Evolutionary conservation across 2,888 invertebrate species (phyloP), one percentile per base, ranked within the genome.

Genomic region (Laothoe populi): DNA sequence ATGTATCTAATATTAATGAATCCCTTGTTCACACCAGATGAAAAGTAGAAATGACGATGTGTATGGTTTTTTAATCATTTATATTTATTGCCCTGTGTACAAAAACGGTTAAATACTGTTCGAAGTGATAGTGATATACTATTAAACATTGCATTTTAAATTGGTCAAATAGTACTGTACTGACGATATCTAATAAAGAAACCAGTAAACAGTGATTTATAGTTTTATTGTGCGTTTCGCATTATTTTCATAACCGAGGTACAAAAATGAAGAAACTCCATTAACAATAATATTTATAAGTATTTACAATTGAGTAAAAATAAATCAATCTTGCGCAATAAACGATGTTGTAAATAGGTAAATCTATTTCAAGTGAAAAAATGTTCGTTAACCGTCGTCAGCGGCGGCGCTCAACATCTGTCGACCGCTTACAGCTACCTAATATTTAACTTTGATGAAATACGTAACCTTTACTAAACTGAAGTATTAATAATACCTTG

Each of bases 121-220:
- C 79, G 77, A 86, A 86, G 86, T 89, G 87, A 87, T 89, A n/a
- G n/a, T n/a, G n/a, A 85, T 79, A 79, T 42, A 78, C n/a, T 84
- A 78, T 74, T 84, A 82, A 78, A 80, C 74, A 82, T 78, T 88
- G 89, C 91, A 91, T 91, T 90, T 90, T 83, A 81, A 88, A 88
- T 84, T 86, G 84, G 82, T 86, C 80, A 83, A 78, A 84, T 83
- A 83, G 81, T 82, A 79, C 80, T 88, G 83, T 88, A 89, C 83
- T 89, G 84, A 83, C 85, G 86, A 87, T 88, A 88, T 84, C 81
- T 81, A 90, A 88, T 89, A 88, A 90, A 91, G 80, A 86, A 86
- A 84, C 80, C 79, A 84, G 79, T 85, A 86, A 86, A 81, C 77
- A 78, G 73, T 71, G 74, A 66, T 68, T 72, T 67, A 70, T 73